A percentile compares a stretch with the other conserved stretches of the same genome.
phyloP scores from a whole-genome alignment of 1,140 invertebrate species.

The Bombus confusus region DNA sequence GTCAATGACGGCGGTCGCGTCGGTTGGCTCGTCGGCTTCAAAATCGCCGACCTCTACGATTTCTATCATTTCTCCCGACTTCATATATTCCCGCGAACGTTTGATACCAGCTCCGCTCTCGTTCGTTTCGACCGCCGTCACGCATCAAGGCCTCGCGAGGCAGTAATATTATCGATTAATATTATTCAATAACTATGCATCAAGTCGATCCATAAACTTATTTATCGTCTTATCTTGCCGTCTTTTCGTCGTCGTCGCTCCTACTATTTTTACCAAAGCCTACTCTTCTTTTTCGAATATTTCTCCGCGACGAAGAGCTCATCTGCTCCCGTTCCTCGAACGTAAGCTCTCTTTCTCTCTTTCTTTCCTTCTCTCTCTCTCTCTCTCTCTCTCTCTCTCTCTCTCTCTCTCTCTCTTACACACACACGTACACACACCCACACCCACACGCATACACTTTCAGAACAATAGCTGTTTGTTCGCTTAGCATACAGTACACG shows the following conservation, averaged over 20 bases:
- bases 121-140: conserved; percentile 70
- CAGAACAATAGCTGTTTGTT: conserved; percentile 56
- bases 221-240: conserved; percentile 1
- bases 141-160: conserved; percentile 81
- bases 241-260: conserved; percentile 9
- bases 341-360: not conserved
- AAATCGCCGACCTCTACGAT: not conserved
- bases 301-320: not conserved
- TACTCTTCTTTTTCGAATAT: not conserved
- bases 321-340: not conserved
- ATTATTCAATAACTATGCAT: conserved; percentile 72
- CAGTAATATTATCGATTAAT: conserved; percentile 76
- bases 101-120: conserved; percentile 8
- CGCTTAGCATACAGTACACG: conserved; percentile 39
- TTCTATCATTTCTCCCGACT: not conserved
- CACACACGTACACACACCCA: too few relatives aligned
- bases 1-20: conserved; percentile 75
- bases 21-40: conserved; percentile 34
- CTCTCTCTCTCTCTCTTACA: not conserved
- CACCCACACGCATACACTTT: not conserved
- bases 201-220: conserved; percentile 73
- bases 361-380: not conserved
- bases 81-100: conserved; percentile 1
- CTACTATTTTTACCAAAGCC: not conserved
- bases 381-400: not conserved